Percentiles rank a stretch among this genome's conserved stretches.
These are phyloP conservation scores for Anguilla rostrata DNA, from an alignment of 2,113 vertebrate genomes.

Conservation along the genomic window DNA sequence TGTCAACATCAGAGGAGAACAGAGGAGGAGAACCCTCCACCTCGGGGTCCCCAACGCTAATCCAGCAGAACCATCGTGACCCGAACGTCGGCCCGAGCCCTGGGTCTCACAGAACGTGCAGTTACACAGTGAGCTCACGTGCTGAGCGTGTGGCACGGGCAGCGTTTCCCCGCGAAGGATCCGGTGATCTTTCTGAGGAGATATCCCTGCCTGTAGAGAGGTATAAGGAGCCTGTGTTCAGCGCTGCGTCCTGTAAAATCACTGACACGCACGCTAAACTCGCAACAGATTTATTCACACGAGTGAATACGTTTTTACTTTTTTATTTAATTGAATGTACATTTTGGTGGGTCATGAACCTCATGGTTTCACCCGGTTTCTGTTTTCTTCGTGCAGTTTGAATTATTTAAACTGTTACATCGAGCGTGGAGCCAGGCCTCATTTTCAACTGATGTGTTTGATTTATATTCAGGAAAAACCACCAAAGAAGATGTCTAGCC, in stretches of 20 bases:
- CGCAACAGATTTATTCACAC: no score
- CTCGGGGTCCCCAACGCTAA: background rate
- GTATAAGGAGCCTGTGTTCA: background rate
- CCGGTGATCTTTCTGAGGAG: background rate
- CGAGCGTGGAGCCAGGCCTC: background rate
- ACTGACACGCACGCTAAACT: background rate
- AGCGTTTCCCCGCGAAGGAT: background rate
- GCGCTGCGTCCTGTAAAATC: background rate
- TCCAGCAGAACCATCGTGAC: background rate
- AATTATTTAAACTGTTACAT: conserved; percentile 1
- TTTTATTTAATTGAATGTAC: background rate
- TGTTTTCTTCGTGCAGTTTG: background rate
- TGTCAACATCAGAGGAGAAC: conserved; percentile 58
- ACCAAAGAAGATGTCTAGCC: background rate
- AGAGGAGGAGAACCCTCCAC: background rate
- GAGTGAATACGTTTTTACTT: no score
- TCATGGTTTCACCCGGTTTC: background rate
- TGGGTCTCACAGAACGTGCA: background rate
- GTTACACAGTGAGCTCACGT: background rate
- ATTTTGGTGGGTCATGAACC: background rate
- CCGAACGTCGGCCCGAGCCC: background rate
- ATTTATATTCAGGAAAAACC: background rate
- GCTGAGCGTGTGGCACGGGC: background rate
- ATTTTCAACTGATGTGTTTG: background rate
- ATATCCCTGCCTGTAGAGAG: background rate